A percentile compares a stretch with the other conserved stretches of the same genome.
phyloP scores from a whole-genome alignment of 2,888 invertebrate genomes.

The Lasioglossum villosulum region DNA sequence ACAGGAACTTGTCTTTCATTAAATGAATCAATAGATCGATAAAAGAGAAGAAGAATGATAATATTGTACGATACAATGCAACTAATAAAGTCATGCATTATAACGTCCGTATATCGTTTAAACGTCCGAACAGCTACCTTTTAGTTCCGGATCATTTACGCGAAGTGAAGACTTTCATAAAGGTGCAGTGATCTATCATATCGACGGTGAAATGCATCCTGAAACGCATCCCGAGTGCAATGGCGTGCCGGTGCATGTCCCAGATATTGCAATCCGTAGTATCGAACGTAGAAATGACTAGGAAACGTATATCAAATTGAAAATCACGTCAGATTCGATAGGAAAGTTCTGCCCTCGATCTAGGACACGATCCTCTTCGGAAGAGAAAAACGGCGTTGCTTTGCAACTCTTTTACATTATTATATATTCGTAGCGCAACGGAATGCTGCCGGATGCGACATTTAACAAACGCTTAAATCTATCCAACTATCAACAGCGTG shows the following conservation, averaged over 20 bases:
- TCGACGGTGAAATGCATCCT: background rate
- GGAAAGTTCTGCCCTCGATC: conserved; percentile 9
- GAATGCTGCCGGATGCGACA: conserved; percentile 54
- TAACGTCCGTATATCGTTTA: too few relatives aligned
- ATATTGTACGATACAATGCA: background rate
- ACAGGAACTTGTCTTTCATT: background rate
- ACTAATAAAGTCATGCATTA: background rate
- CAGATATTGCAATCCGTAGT: background rate
- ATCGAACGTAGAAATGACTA: conserved; percentile 9
- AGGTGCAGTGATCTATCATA: background rate
- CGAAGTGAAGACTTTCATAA: background rate
- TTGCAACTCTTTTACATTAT: conserved; percentile 9
- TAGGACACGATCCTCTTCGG: conserved; percentile 11
- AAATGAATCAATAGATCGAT: background rate
- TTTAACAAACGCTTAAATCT: conserved; percentile 64
- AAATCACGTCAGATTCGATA: conserved; percentile 22
- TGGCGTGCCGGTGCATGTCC: background rate
- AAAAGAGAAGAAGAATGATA: too few relatives aligned
- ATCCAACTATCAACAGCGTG: conserved; percentile 63
- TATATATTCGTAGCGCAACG: conserved; percentile 60
- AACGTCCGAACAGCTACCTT: background rate
- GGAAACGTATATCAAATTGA: conserved; percentile 26
- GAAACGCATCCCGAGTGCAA: background rate
- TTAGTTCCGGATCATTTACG: background rate
- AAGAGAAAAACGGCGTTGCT: conserved; percentile 57